Percentiles rank a stretch among this genome's conserved stretches.
Conservation (phyloP, 2,888 invertebrate genomes). For the Trisateles emortualis region DNA sequence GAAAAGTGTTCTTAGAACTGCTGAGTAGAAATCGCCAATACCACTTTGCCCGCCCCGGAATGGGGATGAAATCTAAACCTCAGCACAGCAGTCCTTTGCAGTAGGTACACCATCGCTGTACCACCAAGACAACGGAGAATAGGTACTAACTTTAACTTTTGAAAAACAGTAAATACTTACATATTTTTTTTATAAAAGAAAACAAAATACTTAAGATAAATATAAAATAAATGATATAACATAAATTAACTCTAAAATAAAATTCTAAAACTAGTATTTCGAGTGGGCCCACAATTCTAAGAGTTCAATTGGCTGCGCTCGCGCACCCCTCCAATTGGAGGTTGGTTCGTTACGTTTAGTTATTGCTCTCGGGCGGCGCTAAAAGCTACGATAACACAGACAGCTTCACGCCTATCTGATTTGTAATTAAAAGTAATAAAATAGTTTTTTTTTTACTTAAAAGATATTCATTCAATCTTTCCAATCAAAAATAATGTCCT, state of each 20-base stretch:
- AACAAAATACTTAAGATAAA: not conserved
- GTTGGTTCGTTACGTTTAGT: conserved; percentile 44
- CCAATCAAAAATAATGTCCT: no score
- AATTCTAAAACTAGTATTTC: conserved; percentile 14
- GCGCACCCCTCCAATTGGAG: conserved; percentile 37
- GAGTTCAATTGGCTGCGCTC: conserved; percentile 37
- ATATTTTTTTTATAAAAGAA: no score
- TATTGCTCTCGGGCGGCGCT: conserved; percentile 49
- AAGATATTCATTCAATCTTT: not conserved
- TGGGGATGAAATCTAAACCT: no score
- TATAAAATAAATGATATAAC: not conserved
- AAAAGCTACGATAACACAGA: conserved; percentile 42
- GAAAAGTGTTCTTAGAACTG: no score
- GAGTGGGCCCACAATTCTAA: conserved; percentile 23
- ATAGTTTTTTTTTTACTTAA: not conserved
- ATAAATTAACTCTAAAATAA: conserved; percentile 1
- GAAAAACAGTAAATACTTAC: no score
- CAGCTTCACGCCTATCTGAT: conserved; percentile 43
- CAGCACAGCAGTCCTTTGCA: no score
- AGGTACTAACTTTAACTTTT: no score
- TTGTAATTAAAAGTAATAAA: conserved; percentile 34
- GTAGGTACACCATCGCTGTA: no score
- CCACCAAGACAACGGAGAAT: no score
- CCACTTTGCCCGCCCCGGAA: no score
- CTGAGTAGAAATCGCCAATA: no score